Evolutionary conservation across 30 jellyfish, hydroid and myxozoan species (phyloP).

Genomic region (Aurelia aurita): DNA sequence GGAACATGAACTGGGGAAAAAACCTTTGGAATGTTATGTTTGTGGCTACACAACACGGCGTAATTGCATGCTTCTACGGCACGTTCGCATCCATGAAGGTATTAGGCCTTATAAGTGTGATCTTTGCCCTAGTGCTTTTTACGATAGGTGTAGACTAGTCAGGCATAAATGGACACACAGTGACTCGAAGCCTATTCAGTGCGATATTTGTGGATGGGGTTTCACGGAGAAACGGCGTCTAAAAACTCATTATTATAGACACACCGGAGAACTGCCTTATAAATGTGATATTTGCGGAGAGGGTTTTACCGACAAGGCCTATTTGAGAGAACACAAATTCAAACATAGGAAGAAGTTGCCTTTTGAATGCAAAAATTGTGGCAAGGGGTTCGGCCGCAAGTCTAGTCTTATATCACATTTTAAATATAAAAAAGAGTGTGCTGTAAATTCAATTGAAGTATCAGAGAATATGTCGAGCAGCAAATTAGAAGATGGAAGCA

Average conservation of each 20-base stretch:
- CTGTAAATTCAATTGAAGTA: no score
- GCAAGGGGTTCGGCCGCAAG: slow-evolving; percentile 4
- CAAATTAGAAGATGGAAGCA: no score
- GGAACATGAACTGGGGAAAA: neutral
- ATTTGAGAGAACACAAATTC: slow-evolving; percentile 6
- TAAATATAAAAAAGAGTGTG: no score
- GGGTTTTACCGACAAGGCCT: neutral
- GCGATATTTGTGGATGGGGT: slow-evolving; percentile 13
- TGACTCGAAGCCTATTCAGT: no score
- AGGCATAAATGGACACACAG: no score
- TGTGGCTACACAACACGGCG: slow-evolving; percentile 4
- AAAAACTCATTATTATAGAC: slow-evolving; percentile 13
- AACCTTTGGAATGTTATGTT: slow-evolving; percentile 3
- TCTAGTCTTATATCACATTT: slow-evolving; percentile 10
- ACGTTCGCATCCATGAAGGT: slow-evolving; percentile 12
- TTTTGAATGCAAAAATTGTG: slow-evolving; percentile 16
- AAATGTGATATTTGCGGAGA: slow-evolving; percentile 29
- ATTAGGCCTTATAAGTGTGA: slow-evolving; percentile 5
- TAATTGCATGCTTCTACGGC: slow-evolving; percentile 2
- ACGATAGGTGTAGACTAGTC: no score
- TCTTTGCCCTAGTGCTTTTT: no score
- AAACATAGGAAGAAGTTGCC: slow-evolving; percentile 28
- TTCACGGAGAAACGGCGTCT: neutral
- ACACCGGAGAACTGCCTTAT: slow-evolving; percentile 26
- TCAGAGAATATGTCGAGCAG: no score